Percentiles rank a stretch among this genome's conserved stretches.
Conservation (phyloP, 1,140 invertebrate genomes). For the Micrasema minimum region DNA sequence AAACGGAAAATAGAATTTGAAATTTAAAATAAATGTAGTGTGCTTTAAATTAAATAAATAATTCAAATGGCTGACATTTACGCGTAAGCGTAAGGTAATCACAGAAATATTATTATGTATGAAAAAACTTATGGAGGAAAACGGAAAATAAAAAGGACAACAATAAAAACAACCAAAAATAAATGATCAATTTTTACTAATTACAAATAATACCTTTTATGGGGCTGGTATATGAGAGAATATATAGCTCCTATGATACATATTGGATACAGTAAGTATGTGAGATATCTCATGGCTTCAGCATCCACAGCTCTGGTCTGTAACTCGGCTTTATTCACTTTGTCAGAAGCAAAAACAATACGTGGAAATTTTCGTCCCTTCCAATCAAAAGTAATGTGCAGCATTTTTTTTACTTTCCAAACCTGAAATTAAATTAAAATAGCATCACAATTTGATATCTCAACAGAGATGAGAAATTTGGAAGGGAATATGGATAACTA, state of each 20-base stretch:
- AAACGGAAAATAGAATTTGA: no score
- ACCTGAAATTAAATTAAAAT: constrained; percentile 67
- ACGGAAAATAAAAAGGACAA: no score
- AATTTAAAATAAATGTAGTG: no score
- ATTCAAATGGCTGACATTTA: no score
- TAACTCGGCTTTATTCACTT: constrained; percentile 74
- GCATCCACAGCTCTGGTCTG: constrained; percentile 88
- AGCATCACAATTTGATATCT: neutral
- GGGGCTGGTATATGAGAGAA: constrained; percentile 91
- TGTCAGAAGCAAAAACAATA: constrained; percentile 61
- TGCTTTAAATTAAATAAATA: no score
- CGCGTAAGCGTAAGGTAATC: no score
- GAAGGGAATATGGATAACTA: no score
- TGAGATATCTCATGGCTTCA: constrained; percentile 91
- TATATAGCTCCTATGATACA: constrained; percentile 89
- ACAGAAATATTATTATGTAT: no score
- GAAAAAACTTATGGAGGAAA: no score
- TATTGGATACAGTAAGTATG: constrained; percentile 92
- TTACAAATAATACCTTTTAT: constrained; percentile 75
- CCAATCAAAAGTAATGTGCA: constrained; percentile 76
- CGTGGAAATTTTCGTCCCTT: constrained; percentile 57
- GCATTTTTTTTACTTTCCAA: constrained; percentile 95
- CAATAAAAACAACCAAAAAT: no score
- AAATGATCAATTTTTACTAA: neutral
- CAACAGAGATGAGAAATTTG: no score